A percentile compares a stretch with the other conserved stretches of the same genome.
phyloP scores from a whole-genome alignment of 2,113 vertebrate genomes.

The Zingel zingel region DNA sequence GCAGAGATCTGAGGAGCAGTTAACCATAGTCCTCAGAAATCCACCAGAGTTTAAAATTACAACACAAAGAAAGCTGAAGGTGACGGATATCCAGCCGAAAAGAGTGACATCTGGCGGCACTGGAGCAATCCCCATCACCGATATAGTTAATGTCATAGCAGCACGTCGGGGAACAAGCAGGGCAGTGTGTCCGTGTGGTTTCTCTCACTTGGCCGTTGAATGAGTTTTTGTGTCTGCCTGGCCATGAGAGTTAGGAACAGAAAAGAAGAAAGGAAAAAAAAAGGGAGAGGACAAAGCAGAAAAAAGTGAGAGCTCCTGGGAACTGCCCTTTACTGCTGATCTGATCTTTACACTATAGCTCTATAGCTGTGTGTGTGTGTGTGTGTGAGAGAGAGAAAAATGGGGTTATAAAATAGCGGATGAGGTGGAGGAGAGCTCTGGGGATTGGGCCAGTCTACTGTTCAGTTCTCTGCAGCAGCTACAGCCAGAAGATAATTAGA shows the following conservation, averaged over 20 bases:
- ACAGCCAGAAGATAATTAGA: constrained; percentile 24
- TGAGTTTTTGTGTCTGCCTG: constrained; percentile 17
- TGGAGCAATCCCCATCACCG: too few relatives aligned
- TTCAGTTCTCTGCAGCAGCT: constrained; percentile 14
- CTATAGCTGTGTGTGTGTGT: neutral
- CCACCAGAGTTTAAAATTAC: too few relatives aligned
- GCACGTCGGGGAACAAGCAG: neutral
- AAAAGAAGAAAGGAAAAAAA: neutral
- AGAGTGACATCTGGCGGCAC: too few relatives aligned
- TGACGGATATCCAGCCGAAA: too few relatives aligned
- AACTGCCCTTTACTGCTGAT: constrained; percentile 55
- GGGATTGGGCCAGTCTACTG: constrained; percentile 25
- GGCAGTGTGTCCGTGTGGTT: constrained; percentile 13
- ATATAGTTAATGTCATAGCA: neutral
- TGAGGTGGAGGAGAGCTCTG: neutral
- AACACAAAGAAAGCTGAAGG: too few relatives aligned
- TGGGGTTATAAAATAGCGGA: neutral
- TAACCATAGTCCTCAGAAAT: too few relatives aligned
- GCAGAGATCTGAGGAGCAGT: too few relatives aligned
- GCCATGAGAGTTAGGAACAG: neutral
- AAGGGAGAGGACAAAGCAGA: neutral
- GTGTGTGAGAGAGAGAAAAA: constrained; percentile 13
- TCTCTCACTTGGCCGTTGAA: constrained; percentile 12
- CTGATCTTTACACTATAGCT: constrained; percentile 22
- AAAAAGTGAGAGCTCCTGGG: constrained; percentile 42